Evolutionary conservation across 2,888 invertebrate species (phyloP), one percentile per base, ranked within the genome.

Genomic region (Mythimna ferrago): DNA sequence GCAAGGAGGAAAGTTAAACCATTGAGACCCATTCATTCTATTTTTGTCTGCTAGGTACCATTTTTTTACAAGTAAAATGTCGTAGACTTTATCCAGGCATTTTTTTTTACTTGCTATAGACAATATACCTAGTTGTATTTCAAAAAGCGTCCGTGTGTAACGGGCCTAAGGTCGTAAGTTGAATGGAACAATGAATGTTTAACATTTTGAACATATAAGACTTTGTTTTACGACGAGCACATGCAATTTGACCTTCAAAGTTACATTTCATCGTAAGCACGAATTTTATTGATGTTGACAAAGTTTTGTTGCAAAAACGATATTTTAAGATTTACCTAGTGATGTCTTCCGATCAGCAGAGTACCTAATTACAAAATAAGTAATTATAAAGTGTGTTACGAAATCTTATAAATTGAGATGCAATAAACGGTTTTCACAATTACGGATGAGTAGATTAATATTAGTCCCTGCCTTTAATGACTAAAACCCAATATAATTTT

Each of bases 241-340:
- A 80, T 75, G 75, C 61, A 74, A 75, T 73, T 80, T 80, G 74
- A 74, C 75, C 75, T 75, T 80, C 32, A 80, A 74, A 73, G 54
- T 74, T 56, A 56, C 79, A 71, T 41, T 19, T 35, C 54, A 38
- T 38, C 10, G 71, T 53, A 70, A 38, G 26, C 73, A 38, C 41
- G 21, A 41, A 11, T 7, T 51, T 56, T 5, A 19, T 9, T 11
- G 9, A 19, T 11, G 11, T 41, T 51, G 60, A n/a, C 21, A 70
- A 66, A 19, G 2, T 54, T 54, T 61, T 41, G 6, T 57, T 21
- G 38, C 14, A 9, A 48, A 51, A 32, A n/a, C 2, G 1, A 9
- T 41, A 61, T 26, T n/a, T 48, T 48, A 11, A 5, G 14, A 19
- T 51, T 51, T 35, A 2, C n/a, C 0, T 53, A n/a, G 0, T 48